Conservation (phyloP, 2,113 vertebrate genomes). For the Thalassarche chlororhynchos region DNA sequence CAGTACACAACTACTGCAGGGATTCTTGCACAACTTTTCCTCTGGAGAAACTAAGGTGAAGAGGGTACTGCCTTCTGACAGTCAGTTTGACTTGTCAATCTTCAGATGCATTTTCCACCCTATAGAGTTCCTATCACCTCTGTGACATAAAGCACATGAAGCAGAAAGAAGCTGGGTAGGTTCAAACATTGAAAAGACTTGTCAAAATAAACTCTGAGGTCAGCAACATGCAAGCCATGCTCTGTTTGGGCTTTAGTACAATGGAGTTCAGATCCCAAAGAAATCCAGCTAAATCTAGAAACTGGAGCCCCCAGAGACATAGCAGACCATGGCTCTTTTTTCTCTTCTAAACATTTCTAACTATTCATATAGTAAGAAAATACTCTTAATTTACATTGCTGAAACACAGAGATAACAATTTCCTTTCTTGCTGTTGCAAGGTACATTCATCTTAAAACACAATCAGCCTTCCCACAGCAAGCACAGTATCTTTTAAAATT, state of each 20-base stretch:
- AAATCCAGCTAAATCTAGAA: background rate
- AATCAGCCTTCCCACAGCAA: background rate
- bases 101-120: background rate
- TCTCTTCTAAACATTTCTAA: background rate
- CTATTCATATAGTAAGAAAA: background rate
- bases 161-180: background rate
- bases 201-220: background rate
- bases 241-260: background rate
- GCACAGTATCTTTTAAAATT: background rate
- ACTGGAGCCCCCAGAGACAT: background rate
- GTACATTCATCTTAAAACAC: background rate
- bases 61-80: background rate
- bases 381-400: background rate
- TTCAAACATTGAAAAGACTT: background rate
- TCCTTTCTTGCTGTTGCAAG: background rate
- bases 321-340: background rate
- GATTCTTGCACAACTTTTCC: background rate
- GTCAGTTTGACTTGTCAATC: background rate
- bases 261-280: background rate
- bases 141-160: background rate
- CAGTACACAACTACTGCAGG: background rate
- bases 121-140: background rate
- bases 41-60: background rate
- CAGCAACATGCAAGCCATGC: background rate
- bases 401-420: background rate